These are phyloP conservation scores for Cerastis rubricosa DNA, from an alignment of 2,888 invertebrate species.

Conservation along the genomic window DNA sequence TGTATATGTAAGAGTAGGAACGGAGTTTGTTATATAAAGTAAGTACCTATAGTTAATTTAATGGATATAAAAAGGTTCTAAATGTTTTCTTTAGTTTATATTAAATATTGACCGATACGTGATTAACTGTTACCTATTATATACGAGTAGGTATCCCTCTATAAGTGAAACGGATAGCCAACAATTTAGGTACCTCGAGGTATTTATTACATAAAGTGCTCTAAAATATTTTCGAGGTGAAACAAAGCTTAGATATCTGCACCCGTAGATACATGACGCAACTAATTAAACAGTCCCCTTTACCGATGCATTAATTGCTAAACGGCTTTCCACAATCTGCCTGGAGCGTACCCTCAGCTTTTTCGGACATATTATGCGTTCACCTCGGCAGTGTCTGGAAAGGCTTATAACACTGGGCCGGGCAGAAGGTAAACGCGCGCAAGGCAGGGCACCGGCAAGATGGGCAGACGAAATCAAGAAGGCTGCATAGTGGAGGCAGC, in stretches of 20 bases:
- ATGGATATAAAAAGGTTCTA: not conserved
- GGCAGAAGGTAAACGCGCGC: too few species aligned
- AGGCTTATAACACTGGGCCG: too few species aligned
- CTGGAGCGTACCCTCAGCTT: too few species aligned
- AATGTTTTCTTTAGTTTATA: not conserved
- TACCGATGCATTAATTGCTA: constrained; percentile 51
- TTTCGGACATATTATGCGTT: too few species aligned
- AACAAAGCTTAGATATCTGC: constrained; percentile 33
- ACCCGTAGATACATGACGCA: constrained; percentile 19
- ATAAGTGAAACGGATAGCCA: constrained; percentile 4
- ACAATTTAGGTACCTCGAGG: not conserved
- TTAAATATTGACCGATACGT: constrained; percentile 4
- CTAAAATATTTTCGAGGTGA: constrained; percentile 49
- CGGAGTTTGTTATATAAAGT: not conserved
- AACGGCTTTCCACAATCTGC: too few species aligned
- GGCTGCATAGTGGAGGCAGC: too few species aligned
- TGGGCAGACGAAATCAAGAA: too few species aligned
- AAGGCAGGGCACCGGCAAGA: too few species aligned
- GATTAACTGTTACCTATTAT: not conserved
- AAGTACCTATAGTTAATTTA: not conserved
- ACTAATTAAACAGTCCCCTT: constrained; percentile 57
- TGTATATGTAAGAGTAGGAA: constrained; percentile 9
- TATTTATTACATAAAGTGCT: constrained; percentile 31
- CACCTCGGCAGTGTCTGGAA: too few species aligned
- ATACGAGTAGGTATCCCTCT: not conserved